Evolutionary conservation across 2,113 vertebrate species (phyloP), one percentile per base, ranked within the genome.

Genomic region (Ochotona curzoniae): DNA sequence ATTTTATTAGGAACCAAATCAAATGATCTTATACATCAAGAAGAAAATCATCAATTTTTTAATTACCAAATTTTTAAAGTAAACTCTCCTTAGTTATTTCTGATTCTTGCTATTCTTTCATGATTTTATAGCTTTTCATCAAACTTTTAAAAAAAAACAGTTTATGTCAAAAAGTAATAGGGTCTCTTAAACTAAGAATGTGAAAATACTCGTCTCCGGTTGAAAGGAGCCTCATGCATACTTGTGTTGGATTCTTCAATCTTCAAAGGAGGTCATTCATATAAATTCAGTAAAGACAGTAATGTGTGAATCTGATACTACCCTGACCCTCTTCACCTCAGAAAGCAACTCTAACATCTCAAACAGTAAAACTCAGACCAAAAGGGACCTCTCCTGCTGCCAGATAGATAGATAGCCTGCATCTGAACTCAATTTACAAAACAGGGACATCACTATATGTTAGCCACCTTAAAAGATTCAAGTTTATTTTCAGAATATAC

Each of bases 281-380:
- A 98, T 98, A 98, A 98, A 98, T 98, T 98, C 97, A 97, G 97
- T 97, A 97, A 98, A 98, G 98, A 98, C 98, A 98, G 98, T 98
- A 98, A 98, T 98, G 96, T 98, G 97, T 97, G 97, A 97, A 97
- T 98, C 97, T 98, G 97, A 97, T 97, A 97, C 97, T 96, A 98
- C 97, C 97, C 97, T 98, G 98, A 98, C 98, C 98, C 97, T 96
- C 93, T 97, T 96, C 97, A 98, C 98, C 97, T 98, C 97, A 89
- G 96, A 97, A 98, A 97, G 96, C 96, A 97, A 97, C 97, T 98
- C 96, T 98, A 97, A 98, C 97, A 97, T 98, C 97, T 97, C 96
- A 97, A 98, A 98, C 98, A 98, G 98, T 98, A 98, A 98, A 98
- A 98, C 97, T 97, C 97, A 97, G 97, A 97, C 96, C 97, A 97